Evolutionary conservation across 2,888 invertebrate genomes (phyloP).

Genomic region (Actias luna): DNA sequence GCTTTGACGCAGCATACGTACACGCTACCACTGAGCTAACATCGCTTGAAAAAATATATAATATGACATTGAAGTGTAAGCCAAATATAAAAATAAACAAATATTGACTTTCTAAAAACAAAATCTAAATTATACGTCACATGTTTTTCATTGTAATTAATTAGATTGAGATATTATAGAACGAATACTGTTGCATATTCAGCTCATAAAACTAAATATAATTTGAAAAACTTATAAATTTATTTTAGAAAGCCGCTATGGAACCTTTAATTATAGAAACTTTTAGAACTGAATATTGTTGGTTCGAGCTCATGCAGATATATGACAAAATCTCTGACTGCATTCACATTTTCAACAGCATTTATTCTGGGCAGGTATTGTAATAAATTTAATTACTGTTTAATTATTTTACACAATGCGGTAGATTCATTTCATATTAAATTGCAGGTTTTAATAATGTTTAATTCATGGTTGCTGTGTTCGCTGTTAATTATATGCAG

Average conservation of each 20-base stretch:
- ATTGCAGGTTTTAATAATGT: slow-evolving; percentile 57
- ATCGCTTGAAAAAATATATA: no score
- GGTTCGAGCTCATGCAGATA: slow-evolving; percentile 65
- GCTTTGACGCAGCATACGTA: no score
- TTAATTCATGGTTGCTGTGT: slow-evolving; percentile 48
- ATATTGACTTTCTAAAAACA: no score
- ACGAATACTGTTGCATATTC: neutral
- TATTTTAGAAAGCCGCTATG: slow-evolving; percentile 31
- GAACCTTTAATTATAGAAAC: slow-evolving; percentile 32
- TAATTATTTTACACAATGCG: slow-evolving; percentile 10
- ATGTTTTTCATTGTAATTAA: no score
- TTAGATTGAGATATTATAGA: no score
- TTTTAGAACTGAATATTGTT: slow-evolving; percentile 38
- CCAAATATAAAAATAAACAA: no score
- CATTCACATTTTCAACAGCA: slow-evolving; percentile 52
- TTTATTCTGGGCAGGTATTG: slow-evolving; percentile 56
- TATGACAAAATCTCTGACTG: slow-evolving; percentile 61
- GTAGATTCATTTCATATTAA: slow-evolving; percentile 16
- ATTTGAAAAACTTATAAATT: neutral
- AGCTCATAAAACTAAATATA: neutral
- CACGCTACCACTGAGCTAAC: no score
- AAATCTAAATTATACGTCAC: no score
- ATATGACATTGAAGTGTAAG: no score
- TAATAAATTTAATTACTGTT: slow-evolving; percentile 11
- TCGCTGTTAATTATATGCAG: slow-evolving; percentile 54